Evolutionary conservation across 1,140 invertebrate genomes (phyloP).

Genomic region (Drepana arcuata): DNA sequence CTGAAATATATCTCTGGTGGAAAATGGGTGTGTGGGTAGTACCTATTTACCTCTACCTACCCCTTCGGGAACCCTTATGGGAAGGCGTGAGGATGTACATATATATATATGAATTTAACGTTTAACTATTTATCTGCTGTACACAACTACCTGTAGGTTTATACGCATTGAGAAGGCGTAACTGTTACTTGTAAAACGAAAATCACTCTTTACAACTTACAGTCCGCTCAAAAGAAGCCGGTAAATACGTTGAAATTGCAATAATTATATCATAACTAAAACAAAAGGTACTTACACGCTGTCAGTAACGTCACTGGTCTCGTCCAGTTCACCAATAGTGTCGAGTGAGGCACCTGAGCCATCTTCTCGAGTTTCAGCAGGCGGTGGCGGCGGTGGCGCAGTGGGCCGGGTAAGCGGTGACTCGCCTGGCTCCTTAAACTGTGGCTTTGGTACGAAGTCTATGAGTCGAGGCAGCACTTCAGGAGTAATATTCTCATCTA

Average conservation of each 20-base stretch:
- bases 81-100: too few relatives aligned
- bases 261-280: background rate
- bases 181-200: too few relatives aligned
- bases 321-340: constrained; percentile 79
- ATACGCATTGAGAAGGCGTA: too few relatives aligned
- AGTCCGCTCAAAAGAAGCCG: background rate
- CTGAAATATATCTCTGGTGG: too few relatives aligned
- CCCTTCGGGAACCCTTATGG: too few relatives aligned
- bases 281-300: constrained; percentile 43
- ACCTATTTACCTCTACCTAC: too few relatives aligned
- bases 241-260: background rate
- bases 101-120: too few relatives aligned
- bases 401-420: constrained; percentile 32
- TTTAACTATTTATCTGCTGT: too few relatives aligned
- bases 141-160: too few relatives aligned
- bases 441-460: constrained; percentile 77
- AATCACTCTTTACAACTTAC: too few relatives aligned
- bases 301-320: constrained; percentile 62
- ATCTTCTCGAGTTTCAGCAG: constrained; percentile 56
- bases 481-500: constrained; percentile 39
- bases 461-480: constrained; percentile 76
- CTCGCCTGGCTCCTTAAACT: constrained; percentile 53
- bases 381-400: constrained; percentile 47
- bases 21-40: too few relatives aligned
- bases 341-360: constrained; percentile 70